A percentile compares a stretch with the other conserved stretches of the same genome.
Evolutionary conservation across 2,888 invertebrate genomes (phyloP).

Genomic region (Parnassius mnemosyne): DNA sequence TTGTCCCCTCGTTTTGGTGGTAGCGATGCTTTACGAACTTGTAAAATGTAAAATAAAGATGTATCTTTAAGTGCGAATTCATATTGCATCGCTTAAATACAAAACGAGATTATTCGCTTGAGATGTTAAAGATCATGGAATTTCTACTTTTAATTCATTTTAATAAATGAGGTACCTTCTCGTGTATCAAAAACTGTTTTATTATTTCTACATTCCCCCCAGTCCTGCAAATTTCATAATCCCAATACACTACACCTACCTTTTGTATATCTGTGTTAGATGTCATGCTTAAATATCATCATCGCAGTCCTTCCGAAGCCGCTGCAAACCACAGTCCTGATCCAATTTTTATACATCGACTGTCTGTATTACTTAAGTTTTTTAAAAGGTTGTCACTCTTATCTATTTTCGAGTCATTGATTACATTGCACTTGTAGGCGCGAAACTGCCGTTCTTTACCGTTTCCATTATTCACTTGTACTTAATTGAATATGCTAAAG

Average conservation of each 20-base stretch:
- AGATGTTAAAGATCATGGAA: constrained; percentile 30
- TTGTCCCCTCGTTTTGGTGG: constrained; percentile 35
- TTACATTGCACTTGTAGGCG: no score
- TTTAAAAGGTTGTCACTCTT: no score
- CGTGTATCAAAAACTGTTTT: constrained; percentile 23
- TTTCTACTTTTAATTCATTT: constrained; percentile 25
- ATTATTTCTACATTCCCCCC: background rate
- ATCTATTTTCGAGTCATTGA: no score
- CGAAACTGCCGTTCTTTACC: no score
- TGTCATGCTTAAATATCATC: no score
- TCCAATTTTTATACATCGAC: no score
- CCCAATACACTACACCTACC: background rate
- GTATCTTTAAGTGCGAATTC: background rate
- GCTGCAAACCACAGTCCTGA: no score
- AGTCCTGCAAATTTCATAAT: background rate
- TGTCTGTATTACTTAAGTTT: no score
- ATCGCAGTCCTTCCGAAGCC: no score
- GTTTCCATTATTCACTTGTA: no score
- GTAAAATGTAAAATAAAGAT: background rate
- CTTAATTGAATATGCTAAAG: no score
- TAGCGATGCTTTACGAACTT: constrained; percentile 6
- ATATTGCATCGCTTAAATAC: constrained; percentile 2
- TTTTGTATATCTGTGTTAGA: no score
- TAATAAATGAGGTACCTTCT: constrained; percentile 22
- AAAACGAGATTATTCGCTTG: constrained; percentile 17